Evolutionary conservation across 2,888 invertebrate species (phyloP).

Genomic region (Drosophila borealis): DNA sequence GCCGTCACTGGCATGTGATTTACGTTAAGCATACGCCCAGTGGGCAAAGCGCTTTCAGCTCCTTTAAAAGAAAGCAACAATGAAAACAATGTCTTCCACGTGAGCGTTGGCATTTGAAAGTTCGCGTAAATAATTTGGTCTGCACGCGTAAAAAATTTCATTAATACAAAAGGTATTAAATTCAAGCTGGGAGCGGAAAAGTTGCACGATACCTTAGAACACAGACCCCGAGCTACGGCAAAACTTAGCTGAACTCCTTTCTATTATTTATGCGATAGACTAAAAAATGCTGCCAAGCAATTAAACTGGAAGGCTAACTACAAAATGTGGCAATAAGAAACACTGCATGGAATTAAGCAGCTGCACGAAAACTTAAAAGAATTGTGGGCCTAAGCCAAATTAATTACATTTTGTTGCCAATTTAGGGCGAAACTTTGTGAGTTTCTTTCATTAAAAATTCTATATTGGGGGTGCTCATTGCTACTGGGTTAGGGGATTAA

Average conservation of each 20-base stretch:
- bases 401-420: conserved; percentile 24
- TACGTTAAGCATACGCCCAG: conserved; percentile 52
- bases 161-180: conserved; percentile 62
- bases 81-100: conserved; percentile 11
- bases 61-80: conserved; percentile 12
- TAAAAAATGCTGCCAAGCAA: conserved; percentile 44
- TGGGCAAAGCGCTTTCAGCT: conserved; percentile 9
- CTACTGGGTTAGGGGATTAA: neutral
- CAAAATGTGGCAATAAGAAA: conserved; percentile 32
- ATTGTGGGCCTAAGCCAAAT: conserved; percentile 21
- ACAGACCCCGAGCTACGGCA: neutral
- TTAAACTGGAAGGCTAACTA: conserved; percentile 36
- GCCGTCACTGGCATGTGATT: conserved; percentile 37
- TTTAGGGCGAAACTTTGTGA: conserved; percentile 1
- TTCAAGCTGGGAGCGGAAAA: conserved; percentile 36
- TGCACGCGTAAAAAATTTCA: conserved; percentile 63
- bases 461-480: neutral
- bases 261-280: conserved; percentile 27
- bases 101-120: conserved; percentile 28
- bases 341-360: conserved; percentile 12
- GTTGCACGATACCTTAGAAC: conserved; percentile 26
- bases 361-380: conserved; percentile 21
- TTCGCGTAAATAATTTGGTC: conserved; percentile 52
- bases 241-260: conserved; percentile 9
- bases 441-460: neutral